Evolutionary conservation across 2,113 vertebrate genomes (phyloP), one percentile per base, ranked within the genome.

Genomic region (Hyperoodon ampullatus): DNA sequence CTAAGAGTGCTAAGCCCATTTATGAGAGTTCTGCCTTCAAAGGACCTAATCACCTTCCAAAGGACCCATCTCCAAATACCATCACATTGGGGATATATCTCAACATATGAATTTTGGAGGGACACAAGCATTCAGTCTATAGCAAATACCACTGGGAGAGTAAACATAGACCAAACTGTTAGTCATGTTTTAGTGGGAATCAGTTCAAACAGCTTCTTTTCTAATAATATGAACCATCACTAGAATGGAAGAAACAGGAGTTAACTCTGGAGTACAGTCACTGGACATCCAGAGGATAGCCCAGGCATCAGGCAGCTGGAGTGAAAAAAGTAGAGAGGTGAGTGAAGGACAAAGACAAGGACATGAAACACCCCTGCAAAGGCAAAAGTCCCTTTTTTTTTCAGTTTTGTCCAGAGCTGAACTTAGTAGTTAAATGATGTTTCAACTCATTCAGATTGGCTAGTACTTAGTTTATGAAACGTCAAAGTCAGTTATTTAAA

Each of bases 401-500:
- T 84, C 28, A 82, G 47, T 74, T 93, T 90, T 97, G 70, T 74
- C 21, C 3, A 68, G 85, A 30, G 94, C 55, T 95, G 50, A 93
- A 44, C 61, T 95, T 95, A 42, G 44, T 92, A 89, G 74, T 42
- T 86, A 88, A 89, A 95, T 83, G 65, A 89, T 50, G 21, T 71
- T 90, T 95, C 30, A 84, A 4, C 7, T 21, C 53, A 72, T 81
- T 72, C 12, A 24, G 35, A 65, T 81, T 53, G 23, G 21, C 68
- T 95, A 53, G 72, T 65, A 88, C 35, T 96, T 93, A 83, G 58
- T 81, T 96, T 53, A 70, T 23, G n/a, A 92, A 86, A 93, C 19
- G 35, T 90, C 72, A 72, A 81, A 82, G 42, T 78, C 78, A 94
- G 86, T 96, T 97, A 93, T 88, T 96, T 93, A 96, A 98, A 96